phyloP scores from a whole-genome alignment of 35 echinoderm and acorn worm genomes.

The Ptychodera flava region DNA sequence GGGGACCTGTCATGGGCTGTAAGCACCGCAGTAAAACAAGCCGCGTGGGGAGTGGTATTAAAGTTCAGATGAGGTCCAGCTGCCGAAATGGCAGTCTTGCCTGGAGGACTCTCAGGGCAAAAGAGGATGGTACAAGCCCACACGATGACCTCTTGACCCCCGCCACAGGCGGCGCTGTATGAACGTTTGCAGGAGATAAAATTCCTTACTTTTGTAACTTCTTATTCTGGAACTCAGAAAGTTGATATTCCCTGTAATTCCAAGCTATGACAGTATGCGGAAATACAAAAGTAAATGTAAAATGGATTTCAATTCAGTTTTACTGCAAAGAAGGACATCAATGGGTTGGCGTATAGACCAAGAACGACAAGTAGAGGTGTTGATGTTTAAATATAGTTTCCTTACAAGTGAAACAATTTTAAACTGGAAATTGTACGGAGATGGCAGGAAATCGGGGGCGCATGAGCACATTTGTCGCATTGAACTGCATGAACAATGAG shows the following conservation, averaged over 20 bases:
- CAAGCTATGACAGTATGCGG: background rate
- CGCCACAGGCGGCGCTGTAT: no score
- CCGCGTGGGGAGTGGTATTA: no score
- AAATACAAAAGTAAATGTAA: constrained; percentile 25
- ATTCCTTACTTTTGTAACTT: no score
- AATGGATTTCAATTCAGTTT: constrained; percentile 38
- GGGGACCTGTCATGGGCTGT: no score
- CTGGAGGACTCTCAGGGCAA: no score
- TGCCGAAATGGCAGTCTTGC: no score
- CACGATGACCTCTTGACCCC: no score
- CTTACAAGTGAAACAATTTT: background rate
- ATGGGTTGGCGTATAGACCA: constrained; percentile 27
- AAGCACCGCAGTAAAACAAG: no score
- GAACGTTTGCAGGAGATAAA: no score
- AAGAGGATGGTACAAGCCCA: no score
- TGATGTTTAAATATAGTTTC: constrained; percentile 25
- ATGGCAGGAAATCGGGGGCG: constrained; percentile 36
- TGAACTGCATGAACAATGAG: constrained; percentile 20
- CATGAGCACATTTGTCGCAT: constrained; percentile 15
- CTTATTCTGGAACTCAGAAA: background rate
- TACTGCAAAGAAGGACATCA: constrained; percentile 13
- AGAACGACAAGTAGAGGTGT: constrained; percentile 12
- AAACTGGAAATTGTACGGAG: constrained; percentile 33
- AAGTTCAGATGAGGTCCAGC: no score
- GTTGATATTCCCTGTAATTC: background rate